These are phyloP conservation scores for Pseudopleuronectes americanus DNA, from an alignment of 2,797 vertebrate species.

Conservation along the genomic window DNA sequence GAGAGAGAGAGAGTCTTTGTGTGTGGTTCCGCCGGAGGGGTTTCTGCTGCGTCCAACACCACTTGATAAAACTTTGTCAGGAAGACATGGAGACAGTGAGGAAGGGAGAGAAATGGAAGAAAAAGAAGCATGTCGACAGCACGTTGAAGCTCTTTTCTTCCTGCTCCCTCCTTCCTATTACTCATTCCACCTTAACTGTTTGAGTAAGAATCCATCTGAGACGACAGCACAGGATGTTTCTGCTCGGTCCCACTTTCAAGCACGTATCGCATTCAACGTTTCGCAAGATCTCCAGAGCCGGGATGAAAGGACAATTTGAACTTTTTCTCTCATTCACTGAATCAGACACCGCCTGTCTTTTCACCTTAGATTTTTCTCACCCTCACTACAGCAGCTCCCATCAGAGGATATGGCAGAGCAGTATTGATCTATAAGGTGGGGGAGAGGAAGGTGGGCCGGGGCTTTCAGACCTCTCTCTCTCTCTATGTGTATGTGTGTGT, in stretches of 20 bases:
- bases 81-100: slow-evolving; percentile 60
- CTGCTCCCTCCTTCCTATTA: slow-evolving; percentile 67
- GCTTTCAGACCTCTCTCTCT: slow-evolving; percentile 68
- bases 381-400: slow-evolving; percentile 72
- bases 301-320: slow-evolving; percentile 83
- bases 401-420: slow-evolving; percentile 79
- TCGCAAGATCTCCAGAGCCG: slow-evolving; percentile 69
- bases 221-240: slow-evolving; percentile 32
- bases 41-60: slow-evolving; percentile 73
- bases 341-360: slow-evolving; percentile 72
- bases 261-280: slow-evolving; percentile 56
- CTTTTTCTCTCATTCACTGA: slow-evolving; percentile 76
- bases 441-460: slow-evolving; percentile 65
- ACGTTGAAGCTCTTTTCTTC: slow-evolving; percentile 71
- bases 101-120: slow-evolving; percentile 48
- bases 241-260: slow-evolving; percentile 67
- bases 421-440: slow-evolving; percentile 79
- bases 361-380: slow-evolving; percentile 78
- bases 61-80: slow-evolving; percentile 85
- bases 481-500: slow-evolving; percentile 56
- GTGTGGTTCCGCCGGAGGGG: slow-evolving; percentile 83
- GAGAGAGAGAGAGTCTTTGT: slow-evolving; percentile 65
- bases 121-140: slow-evolving; percentile 63
- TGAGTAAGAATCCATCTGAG: slow-evolving; percentile 74
- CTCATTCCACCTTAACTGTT: slow-evolving; percentile 74